Conservation (phyloP, 2,113 vertebrate species). For the Strix uralensis region DNA sequence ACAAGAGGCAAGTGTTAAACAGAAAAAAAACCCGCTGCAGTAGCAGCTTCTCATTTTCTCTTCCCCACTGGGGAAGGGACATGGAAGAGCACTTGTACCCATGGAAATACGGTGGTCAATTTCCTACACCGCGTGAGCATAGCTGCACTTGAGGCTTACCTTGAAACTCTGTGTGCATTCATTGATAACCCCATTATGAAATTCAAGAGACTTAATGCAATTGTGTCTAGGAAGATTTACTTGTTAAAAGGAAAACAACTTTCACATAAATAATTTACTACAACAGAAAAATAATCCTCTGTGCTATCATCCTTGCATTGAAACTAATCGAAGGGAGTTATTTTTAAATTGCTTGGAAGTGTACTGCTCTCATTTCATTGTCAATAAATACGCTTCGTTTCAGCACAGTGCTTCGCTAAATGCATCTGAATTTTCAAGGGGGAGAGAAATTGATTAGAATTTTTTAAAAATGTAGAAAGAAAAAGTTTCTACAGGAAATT, state of each 20-base stretch:
- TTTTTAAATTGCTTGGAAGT: constrained; percentile 73
- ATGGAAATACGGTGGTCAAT: not conserved
- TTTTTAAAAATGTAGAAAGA: not conserved
- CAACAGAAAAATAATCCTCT: constrained; percentile 56
- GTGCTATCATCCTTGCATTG: constrained; percentile 53
- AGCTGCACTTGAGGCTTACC: constrained; percentile 41
- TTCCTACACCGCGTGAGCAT: not conserved
- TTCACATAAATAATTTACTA: constrained; percentile 73
- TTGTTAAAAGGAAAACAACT: constrained; percentile 62
- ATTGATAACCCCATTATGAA: constrained; percentile 56
- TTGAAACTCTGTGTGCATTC: constrained; percentile 39
- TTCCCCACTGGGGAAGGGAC: not conserved
- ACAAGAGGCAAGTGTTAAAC: not conserved
- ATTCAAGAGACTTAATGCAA: constrained; percentile 62
- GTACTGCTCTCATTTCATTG: constrained; percentile 64
- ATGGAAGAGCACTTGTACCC: not conserved
- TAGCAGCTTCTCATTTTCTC: not conserved
- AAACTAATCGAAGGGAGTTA: constrained; percentile 63
- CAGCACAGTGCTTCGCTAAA: constrained; percentile 61
- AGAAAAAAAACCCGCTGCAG: not conserved
- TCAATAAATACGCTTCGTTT: constrained; percentile 65
- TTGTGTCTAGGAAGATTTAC: constrained; percentile 55
- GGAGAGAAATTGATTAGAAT: not conserved
- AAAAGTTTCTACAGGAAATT: not conserved
- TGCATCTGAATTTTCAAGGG: constrained; percentile 19